Evolutionary conservation across 2,113 vertebrate genomes (phyloP), one percentile per base, ranked within the genome.

Genomic region (Paramormyrops kingsleyae): DNA sequence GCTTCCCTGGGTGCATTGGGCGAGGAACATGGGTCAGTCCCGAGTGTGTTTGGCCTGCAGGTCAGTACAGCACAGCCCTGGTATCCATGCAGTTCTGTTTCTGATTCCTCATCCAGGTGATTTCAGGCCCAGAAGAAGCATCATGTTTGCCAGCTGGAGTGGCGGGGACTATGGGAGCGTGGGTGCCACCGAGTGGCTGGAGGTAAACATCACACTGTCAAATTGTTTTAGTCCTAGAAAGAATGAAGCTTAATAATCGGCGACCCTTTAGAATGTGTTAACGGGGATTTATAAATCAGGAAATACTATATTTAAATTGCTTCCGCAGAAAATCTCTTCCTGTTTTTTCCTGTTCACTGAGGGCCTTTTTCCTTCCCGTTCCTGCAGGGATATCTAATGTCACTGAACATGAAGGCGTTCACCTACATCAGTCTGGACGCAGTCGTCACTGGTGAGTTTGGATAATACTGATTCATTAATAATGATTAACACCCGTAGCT

Each of bases 61-160:
- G 31, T 15, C 35, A 39, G 35, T 6, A 17, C 74, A 42, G 35
- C 35, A 6, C 13, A 42, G 31, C 35, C 2, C 83, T 84, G 83
- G 39, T 47, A 84, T 84, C 39, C 42, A 47, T 84, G 15, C 44
- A 17, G 7, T 84, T 19, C 80, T 84, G 80, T 42, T 84, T 24
- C 19, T 84, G 21, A 44, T 44, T 47, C 44, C 44, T 24, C 44
- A 49, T 59, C 1, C 92, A 99, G 98, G 89, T 15, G 95, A 95
- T 1, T 98, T 97, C 93, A 96, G 91, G 89, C 98, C 98, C 13
- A 96, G 93, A 87, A 96, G 99, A 90, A 99, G 98, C 90, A 92
- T 99, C 31, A 94, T 99, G 88, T 99, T 99, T 91, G 98, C 97
- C 1, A 99, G 98, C 90, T 99, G 98, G 98, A 97, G 96, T 27